Conservation (phyloP, 1,140 invertebrate species). For the Oncopodura yosiiana region DNA sequence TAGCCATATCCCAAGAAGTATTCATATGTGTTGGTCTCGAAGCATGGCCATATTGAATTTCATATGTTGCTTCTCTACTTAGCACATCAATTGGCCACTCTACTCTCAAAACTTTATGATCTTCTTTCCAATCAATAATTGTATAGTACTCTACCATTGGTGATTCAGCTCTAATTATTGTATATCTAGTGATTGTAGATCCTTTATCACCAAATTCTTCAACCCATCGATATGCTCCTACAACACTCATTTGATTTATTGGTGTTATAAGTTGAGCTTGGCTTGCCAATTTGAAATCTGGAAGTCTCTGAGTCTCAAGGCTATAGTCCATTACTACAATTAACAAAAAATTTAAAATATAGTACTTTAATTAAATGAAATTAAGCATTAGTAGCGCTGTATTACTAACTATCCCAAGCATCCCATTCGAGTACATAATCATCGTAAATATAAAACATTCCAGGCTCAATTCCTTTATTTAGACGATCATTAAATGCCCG, state of each 20-base stretch:
- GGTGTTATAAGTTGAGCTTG: constrained; percentile 2
- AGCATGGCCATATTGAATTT: constrained; percentile 47
- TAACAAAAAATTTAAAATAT: no score
- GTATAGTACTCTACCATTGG: constrained; percentile 44
- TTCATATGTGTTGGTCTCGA: constrained; percentile 47
- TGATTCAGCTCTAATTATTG: constrained; percentile 42
- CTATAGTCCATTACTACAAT: constrained; percentile 42
- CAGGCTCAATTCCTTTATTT: constrained; percentile 18
- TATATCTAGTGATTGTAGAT: constrained; percentile 41
- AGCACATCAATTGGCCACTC: constrained; percentile 45
- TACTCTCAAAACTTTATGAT: constrained; percentile 46
- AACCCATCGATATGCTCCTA: constrained; percentile 39
- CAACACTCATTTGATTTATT: constrained; percentile 38
- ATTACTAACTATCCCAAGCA: no score
- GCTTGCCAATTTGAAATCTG: constrained; percentile 16
- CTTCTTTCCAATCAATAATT: constrained; percentile 46
- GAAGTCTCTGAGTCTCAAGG: constrained; percentile 41
- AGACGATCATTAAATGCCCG: constrained; percentile 22
- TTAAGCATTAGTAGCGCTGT: constrained; percentile 34
- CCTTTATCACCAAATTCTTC: constrained; percentile 38
- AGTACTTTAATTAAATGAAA: not conserved
- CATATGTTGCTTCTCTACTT: constrained; percentile 42
- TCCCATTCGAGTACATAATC: constrained; percentile 51
- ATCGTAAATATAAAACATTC: constrained; percentile 42
- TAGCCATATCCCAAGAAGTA: constrained; percentile 49